Base-by-base conservation (phyloP, 2,797 vertebrate species). In the Coracias cyanogaster region DNA sequence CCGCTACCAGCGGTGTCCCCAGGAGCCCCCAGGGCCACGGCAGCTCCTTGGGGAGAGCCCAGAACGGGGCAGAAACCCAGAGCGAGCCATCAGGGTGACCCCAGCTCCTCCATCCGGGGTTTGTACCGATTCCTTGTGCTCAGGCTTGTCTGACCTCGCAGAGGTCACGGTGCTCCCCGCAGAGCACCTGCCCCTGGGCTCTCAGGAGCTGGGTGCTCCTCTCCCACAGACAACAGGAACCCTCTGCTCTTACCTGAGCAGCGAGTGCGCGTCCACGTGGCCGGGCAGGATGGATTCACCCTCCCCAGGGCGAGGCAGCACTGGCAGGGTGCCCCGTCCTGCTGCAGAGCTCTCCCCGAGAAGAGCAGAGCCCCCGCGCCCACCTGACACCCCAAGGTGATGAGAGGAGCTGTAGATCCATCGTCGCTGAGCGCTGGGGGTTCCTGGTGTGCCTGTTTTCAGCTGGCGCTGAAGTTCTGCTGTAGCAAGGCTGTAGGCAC, bases 231-330 rank as follows among this genome's bases (percentile, higher is more conserved):
- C 29, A 52, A 41, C 0, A 0, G 20, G 13, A 66, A 62, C 15
- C 16, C 26, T 57, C 82, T 19, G 46, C 12, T 29, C 51, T 87
- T 46, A 46, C 79, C 82, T 49, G 4, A 10, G 46, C 66, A 52
- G 37, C 21, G 1, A 3, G 13, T 2, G 1, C 31, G 7, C 1
- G 9, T 43, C 64, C 64, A 2, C 0, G 3, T 0, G 5, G 66
- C 12, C 11, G 0, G 48, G 71, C 67, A 46, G 70, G 26, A 51
- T 1, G 7, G 4, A 19, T 1, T 58, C 33, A 3, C 21, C 37
- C 26, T 14, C 25, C 9, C 37, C 0, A 2, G n/a, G 66, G 9
- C 6, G 45, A 26, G 62, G 48, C 52, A 35, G 79, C 3, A 3
- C 17, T 18, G 28, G 29, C n/a, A 15, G 41, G 57, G 35, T 52